phyloP scores from a whole-genome alignment of 1,140 invertebrate species.

The Scaptomyza montana region DNA sequence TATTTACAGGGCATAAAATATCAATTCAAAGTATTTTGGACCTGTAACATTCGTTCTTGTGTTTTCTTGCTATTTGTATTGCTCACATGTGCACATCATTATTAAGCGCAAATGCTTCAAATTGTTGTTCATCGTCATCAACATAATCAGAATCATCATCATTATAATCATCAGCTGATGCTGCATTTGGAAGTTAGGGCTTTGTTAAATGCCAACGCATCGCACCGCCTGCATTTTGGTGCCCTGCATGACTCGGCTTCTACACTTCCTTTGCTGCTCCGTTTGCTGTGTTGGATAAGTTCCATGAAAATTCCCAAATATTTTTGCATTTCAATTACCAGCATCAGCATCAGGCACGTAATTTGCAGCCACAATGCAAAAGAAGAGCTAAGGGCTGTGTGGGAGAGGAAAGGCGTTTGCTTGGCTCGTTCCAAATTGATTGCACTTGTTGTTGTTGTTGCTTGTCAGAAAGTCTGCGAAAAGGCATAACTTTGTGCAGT shows the following conservation, averaged over 20 bases:
- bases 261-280: too few species aligned
- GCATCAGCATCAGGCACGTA: conserved; percentile 60
- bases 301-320: conserved; percentile 71
- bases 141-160: conserved; percentile 12
- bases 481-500: not conserved
- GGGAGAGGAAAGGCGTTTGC: conserved; percentile 5
- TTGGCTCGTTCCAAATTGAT: conserved; percentile 62
- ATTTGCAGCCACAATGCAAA: conserved; percentile 47
- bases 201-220: conserved; percentile 47
- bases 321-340: conserved; percentile 78
- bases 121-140: conserved; percentile 19
- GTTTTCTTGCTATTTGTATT: conserved; percentile 10
- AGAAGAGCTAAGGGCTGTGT: not conserved
- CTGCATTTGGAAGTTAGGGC: conserved; percentile 8
- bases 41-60: not conserved
- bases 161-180: conserved; percentile 5
- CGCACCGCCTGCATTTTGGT: conserved; percentile 38
- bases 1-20: not conserved
- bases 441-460: conserved; percentile 60
- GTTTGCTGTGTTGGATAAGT: conserved; percentile 1
- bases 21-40: not conserved
- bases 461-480: conserved; percentile 1
- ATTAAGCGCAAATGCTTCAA: conserved; percentile 27
- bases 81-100: conserved; percentile 24
- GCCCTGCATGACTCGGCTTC: not conserved